Base-by-base conservation (phyloP, 2,888 invertebrate species). In the Liopterus haemorrhoidalis region DNA sequence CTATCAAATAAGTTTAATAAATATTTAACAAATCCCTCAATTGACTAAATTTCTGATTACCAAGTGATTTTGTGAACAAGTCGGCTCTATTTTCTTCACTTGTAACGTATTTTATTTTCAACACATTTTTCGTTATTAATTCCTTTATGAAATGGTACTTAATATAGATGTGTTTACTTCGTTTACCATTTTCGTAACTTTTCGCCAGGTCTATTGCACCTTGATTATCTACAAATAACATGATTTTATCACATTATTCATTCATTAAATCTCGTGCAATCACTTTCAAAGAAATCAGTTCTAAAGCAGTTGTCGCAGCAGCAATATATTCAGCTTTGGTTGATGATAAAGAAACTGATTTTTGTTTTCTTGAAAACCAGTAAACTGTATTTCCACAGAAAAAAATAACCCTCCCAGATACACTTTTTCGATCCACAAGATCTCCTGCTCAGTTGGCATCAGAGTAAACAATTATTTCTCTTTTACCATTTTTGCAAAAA, bases 271-370 rank as follows among this genome's bases (percentile, higher is more conserved):
- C 28, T 12, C 12, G n/a, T 21, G 27, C 18, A 16, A 37, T 37
- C 3, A 22, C 22, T 37, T 37, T 37, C 22, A 14, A 24, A 18
- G 24, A n/a, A 6, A 38, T 11, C 11, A 38, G 8, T 15, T 38
- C 38, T 14, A 11, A 12, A 8, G 22, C 19, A 9, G 39, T 27
- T 22, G 22, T 5, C 4, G 39, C 39, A 19, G 39, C 39, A 16
- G 28, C 28, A 16, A 39, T 39, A 25, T 39, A 39, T 25, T 39
- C 39, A 3, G 27, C 27, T 12, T 39, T 16, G 8, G 28, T 28
- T 24, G 39, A 27, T 27, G 39, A 39, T 25, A 39, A 16, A 4
- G 39, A n/a, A 8, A 39, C 39, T n/a, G 24, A 37, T 2, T 24
- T 4, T 14, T 38, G 38, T 38, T 38, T 38, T 15, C 16, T 38